These are phyloP conservation scores for Silurus meridionalis DNA, from an alignment of 2,113 vertebrate genomes.

Conservation along the genomic window DNA sequence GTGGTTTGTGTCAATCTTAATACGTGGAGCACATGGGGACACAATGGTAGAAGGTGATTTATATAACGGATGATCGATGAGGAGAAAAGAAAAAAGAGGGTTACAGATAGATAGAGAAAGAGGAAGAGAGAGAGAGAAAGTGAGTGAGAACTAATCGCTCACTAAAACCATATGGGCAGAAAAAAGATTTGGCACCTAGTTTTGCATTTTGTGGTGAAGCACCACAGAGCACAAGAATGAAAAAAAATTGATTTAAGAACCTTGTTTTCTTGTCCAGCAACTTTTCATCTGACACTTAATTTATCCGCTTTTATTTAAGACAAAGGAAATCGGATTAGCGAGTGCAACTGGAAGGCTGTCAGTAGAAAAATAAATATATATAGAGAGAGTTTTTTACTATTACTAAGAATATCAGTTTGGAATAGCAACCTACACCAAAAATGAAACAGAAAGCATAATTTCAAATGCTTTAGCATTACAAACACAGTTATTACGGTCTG, in stretches of 20 bases:
- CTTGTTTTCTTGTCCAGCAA: not conserved
- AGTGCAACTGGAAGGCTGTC: not conserved
- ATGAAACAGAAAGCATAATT: not conserved
- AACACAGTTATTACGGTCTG: not conserved
- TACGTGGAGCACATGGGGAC: not conserved
- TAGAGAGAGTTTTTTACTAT: not conserved
- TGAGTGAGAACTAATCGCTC: slow-evolving; percentile 10
- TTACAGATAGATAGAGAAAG: too few relatives aligned
- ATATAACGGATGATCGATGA: not conserved
- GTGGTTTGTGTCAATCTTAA: not conserved
- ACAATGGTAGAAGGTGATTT: not conserved
- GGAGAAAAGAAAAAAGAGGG: not conserved
- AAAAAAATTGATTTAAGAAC: not conserved
- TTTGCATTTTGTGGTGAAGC: not conserved
- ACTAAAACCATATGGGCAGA: slow-evolving; percentile 20
- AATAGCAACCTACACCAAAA: not conserved
- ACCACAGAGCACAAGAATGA: not conserved
- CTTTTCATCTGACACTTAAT: not conserved
- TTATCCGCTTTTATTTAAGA: not conserved
- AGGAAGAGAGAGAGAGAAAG: not conserved
- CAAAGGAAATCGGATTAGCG: not conserved
- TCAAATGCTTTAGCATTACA: not conserved
- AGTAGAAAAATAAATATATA: not conserved
- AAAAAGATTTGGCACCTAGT: not conserved
- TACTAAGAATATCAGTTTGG: not conserved